phyloP scores from a whole-genome alignment of 2,888 invertebrate species.

The Hirtodrosophila confusa region DNA sequence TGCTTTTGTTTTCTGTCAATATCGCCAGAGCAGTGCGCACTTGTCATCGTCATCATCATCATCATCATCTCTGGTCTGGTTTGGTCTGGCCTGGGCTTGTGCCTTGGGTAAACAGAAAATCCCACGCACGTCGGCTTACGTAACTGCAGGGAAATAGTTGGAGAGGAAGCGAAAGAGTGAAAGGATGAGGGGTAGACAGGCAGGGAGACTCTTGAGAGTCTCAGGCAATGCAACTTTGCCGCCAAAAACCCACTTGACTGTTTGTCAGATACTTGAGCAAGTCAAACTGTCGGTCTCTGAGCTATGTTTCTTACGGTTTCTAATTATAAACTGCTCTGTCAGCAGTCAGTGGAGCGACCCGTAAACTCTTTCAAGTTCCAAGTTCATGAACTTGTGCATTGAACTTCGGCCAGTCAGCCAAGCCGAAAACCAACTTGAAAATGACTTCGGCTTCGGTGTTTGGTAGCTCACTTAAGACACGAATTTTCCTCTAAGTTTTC shows the following conservation, averaged over 20 bases:
- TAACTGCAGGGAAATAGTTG: constrained; percentile 30
- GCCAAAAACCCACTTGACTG: constrained; percentile 75
- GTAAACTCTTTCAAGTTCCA: constrained; percentile 67
- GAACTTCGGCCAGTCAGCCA: constrained; percentile 66
- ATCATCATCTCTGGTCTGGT: constrained; percentile 25
- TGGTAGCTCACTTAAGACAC: constrained; percentile 47
- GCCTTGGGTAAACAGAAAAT: constrained; percentile 68
- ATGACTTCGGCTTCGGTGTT: constrained; percentile 46
- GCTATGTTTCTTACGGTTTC: constrained; percentile 23
- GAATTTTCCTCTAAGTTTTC: constrained; percentile 41
- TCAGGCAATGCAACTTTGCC: constrained; percentile 62
- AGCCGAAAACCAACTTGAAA: constrained; percentile 66
- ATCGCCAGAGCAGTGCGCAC: constrained; percentile 63
- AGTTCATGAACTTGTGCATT: constrained; percentile 81
- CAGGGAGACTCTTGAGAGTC: constrained; percentile 12
- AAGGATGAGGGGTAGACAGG: background rate
- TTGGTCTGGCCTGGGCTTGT: constrained; percentile 34
- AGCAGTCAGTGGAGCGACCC: constrained; percentile 6
- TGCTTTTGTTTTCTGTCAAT: constrained; percentile 77
- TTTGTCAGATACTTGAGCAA: constrained; percentile 66
- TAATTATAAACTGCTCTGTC: constrained; percentile 1
- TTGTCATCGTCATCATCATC: constrained; percentile 65
- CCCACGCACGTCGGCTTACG: constrained; percentile 66
- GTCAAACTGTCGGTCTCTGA: constrained; percentile 54
- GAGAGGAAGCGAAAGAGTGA: background rate